These are phyloP conservation scores for Pangasianodon hypophthalmus DNA, from an alignment of 2,113 vertebrate genomes.

Conservation along the genomic window DNA sequence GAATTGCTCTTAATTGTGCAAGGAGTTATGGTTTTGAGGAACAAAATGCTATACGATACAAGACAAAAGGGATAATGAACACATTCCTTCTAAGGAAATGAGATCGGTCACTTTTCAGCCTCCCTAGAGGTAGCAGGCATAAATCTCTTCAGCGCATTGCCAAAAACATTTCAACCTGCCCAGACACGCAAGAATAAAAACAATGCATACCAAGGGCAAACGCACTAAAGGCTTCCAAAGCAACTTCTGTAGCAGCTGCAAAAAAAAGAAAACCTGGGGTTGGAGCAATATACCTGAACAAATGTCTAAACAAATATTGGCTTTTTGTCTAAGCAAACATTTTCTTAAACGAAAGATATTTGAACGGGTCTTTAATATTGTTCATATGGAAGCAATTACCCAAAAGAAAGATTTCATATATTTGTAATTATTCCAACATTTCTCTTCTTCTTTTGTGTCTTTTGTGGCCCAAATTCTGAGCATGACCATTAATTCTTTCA, in stretches of 20 bases:
- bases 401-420: not conserved
- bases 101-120: conserved; percentile 26
- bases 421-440: not conserved
- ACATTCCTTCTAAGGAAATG: conserved; percentile 37
- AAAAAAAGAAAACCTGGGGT: not conserved
- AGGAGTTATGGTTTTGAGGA: conserved; percentile 40
- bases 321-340: not conserved
- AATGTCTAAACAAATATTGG: not conserved
- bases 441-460: not conserved
- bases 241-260: not conserved
- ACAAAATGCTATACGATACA: conserved; percentile 28
- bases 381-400: not conserved
- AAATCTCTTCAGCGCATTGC: conserved; percentile 27
- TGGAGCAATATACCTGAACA: not conserved
- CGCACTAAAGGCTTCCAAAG: not conserved
- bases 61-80: conserved; percentile 47
- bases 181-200: not conserved
- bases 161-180: conserved; percentile 30
- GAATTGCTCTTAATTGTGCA: conserved; percentile 40
- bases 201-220: conserved; percentile 14
- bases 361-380: not conserved
- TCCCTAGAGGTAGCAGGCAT: conserved; percentile 10
- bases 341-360: not conserved
- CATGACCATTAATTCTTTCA: not conserved
- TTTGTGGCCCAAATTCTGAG: not conserved